phyloP scores from a whole-genome alignment of 2,888 invertebrate genomes.

The Phortica okadai region DNA sequence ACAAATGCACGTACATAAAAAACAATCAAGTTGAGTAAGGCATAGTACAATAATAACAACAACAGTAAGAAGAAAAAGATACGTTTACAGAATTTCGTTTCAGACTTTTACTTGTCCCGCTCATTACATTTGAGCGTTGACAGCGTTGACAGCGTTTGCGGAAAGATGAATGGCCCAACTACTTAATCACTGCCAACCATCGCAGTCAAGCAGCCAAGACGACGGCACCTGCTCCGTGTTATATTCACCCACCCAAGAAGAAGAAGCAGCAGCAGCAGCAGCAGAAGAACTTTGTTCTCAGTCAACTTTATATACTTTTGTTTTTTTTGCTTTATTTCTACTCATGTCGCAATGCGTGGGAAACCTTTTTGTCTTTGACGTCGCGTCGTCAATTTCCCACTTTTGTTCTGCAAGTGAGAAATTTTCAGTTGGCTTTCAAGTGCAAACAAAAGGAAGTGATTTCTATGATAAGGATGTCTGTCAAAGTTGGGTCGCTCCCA shows the following conservation, averaged over 20 bases:
- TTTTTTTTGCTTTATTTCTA: too few relatives aligned
- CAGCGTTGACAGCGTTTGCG: not conserved
- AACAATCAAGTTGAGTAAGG: not conserved
- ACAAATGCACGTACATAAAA: not conserved
- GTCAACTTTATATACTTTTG: too few relatives aligned
- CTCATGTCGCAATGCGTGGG: not conserved
- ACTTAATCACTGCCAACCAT: conserved; percentile 17
- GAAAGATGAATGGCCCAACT: conserved; percentile 14
- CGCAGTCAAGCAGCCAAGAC: not conserved
- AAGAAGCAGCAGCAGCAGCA: too few relatives aligned
- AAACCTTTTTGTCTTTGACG: not conserved
- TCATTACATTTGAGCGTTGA: not conserved
- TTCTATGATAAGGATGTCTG: conserved; percentile 39
- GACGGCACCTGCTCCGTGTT: not conserved
- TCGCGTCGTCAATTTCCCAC: conserved; percentile 6
- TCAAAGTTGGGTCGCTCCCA: conserved; percentile 44
- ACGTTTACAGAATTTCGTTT: conserved; percentile 13
- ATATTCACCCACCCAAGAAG: too few relatives aligned
- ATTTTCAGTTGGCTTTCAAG: conserved; percentile 26
- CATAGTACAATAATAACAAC: not conserved
- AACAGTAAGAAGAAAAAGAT: not conserved
- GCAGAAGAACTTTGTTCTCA: too few relatives aligned
- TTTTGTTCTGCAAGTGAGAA: conserved; percentile 28
- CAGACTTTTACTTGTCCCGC: not conserved
- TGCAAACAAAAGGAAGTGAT: conserved; percentile 34